These are phyloP conservation scores for Geopemphigus sp. DNA, from an alignment of 1,140 invertebrate genomes.

Conservation along the genomic window DNA sequence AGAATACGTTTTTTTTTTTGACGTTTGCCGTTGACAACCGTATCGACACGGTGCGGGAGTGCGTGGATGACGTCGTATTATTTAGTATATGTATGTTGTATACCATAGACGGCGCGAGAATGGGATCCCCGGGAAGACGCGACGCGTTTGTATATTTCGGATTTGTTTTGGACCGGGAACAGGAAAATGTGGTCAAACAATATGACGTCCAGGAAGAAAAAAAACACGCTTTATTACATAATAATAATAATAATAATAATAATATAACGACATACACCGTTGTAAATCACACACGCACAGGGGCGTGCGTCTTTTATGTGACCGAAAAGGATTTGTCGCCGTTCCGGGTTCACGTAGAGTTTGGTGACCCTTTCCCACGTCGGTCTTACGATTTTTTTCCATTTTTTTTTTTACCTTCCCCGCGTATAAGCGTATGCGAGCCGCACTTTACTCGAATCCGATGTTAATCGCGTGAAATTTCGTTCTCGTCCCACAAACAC, in stretches of 20 bases:
- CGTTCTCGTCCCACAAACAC: neutral
- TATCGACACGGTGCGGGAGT: neutral
- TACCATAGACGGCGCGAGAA: neutral
- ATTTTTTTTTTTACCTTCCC: slow-evolving; percentile 27
- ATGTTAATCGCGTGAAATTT: slow-evolving; percentile 43
- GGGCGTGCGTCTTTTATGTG: slow-evolving; percentile 27
- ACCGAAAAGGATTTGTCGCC: slow-evolving; percentile 35
- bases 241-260: too few species aligned
- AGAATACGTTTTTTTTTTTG: neutral
- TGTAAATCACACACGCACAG: slow-evolving; percentile 19
- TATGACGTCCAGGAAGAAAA: slow-evolving; percentile 26
- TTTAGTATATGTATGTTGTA: too few species aligned
- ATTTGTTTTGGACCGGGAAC: slow-evolving; percentile 36
- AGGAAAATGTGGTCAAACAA: slow-evolving; percentile 49
- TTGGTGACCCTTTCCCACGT: slow-evolving; percentile 46
- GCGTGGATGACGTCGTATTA: too few species aligned
- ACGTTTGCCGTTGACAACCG: slow-evolving; percentile 16
- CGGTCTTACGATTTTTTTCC: neutral
- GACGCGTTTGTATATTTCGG: neutral
- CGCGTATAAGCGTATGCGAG: neutral
- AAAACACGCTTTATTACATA: too few species aligned
- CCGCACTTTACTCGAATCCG: neutral
- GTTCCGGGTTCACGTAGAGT: slow-evolving; percentile 50
- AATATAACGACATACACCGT: too few species aligned
- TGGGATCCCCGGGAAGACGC: slow-evolving; percentile 25